These are phyloP conservation scores for Bubo scandiacus DNA, from an alignment of 2,113 vertebrate species.

Conservation along the genomic window DNA sequence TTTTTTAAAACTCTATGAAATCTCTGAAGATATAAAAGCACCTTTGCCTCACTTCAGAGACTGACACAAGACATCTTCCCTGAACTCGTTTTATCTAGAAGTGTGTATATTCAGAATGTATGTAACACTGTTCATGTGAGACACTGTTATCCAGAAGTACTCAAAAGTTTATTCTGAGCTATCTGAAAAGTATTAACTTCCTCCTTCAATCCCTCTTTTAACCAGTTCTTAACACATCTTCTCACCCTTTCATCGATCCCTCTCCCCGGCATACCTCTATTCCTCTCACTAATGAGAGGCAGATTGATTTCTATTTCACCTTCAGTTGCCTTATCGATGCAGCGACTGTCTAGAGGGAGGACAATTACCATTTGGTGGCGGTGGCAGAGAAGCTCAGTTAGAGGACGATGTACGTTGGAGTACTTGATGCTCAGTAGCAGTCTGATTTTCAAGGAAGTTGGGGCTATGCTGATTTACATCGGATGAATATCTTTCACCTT, in stretches of 20 bases:
- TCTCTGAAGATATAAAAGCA: background rate
- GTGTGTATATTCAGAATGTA: background rate
- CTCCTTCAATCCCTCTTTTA: background rate
- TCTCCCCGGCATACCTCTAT: background rate
- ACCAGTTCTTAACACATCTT: background rate
- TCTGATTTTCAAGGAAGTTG: background rate
- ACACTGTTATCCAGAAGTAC: background rate
- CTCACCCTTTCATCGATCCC: background rate
- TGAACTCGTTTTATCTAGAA: background rate
- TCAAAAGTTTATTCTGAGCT: background rate
- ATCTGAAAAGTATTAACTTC: background rate
- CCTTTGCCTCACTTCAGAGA: background rate
- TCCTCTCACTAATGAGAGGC: background rate
- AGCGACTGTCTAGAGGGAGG: background rate
- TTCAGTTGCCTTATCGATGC: background rate
- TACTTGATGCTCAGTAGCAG: background rate
- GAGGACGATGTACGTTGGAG: background rate
- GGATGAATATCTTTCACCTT: background rate
- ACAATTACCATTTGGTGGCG: background rate
- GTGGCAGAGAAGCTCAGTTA: background rate
- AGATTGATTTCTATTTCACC: constrained; percentile 1
- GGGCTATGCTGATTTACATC: background rate
- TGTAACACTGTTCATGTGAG: background rate
- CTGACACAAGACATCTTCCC: background rate
- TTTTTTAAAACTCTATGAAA: background rate